Evolutionary conservation across 2,888 invertebrate genomes (phyloP).

Genomic region (Lithophane semibrunnea): DNA sequence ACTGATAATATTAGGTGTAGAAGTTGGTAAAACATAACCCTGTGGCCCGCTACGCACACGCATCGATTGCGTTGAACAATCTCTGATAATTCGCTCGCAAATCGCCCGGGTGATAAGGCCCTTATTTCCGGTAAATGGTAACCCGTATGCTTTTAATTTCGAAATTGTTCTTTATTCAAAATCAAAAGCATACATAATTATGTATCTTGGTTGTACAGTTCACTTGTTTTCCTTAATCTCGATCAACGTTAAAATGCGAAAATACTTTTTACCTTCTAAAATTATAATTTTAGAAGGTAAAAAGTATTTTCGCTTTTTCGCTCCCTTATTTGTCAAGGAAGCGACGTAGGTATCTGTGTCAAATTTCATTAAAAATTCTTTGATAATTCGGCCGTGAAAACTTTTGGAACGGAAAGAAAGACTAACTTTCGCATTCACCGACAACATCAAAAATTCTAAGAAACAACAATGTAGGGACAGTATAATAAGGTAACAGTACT

Average conservation of each 20-base stretch:
- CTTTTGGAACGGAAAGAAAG: slow-evolving; percentile 10
- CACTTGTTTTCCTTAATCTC: background rate
- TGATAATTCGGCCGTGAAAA: slow-evolving; percentile 4
- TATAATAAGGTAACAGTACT: no score
- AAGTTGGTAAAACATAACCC: background rate
- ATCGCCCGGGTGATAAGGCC: no score
- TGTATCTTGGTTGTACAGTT: background rate
- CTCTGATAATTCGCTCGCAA: no score
- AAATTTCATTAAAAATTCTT: slow-evolving; percentile 5
- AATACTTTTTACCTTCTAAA: no score
- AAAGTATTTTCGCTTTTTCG: background rate
- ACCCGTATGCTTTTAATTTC: background rate
- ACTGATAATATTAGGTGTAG: slow-evolving; percentile 10
- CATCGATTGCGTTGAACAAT: no score
- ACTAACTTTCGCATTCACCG: slow-evolving; percentile 4
- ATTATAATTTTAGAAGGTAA: background rate
- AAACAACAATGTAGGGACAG: background rate
- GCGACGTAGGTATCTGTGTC: background rate
- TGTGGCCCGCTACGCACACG: background rate
- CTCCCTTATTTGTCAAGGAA: background rate
- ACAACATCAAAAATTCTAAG: background rate
- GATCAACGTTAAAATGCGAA: background rate
- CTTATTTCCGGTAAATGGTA: background rate
- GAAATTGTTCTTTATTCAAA: background rate
- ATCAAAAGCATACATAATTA: background rate